A percentile compares a stretch with the other conserved stretches of the same genome.
Conservation (phyloP, 2,113 vertebrate genomes). For the Sardina pilchardus region DNA sequence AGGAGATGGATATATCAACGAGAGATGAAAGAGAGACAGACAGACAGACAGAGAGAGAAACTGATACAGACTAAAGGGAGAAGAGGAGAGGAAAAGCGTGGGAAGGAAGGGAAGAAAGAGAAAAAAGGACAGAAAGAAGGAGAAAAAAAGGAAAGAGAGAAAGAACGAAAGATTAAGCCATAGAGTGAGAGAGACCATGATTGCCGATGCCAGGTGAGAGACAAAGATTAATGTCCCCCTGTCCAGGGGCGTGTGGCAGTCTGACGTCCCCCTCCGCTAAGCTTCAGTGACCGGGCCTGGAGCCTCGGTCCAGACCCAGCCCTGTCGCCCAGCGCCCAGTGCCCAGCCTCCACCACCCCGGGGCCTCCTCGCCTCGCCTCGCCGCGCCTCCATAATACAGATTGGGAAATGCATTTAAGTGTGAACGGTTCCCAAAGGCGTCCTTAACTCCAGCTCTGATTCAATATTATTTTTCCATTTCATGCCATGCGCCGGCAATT, state of each 20-base stretch:
- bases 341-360: background rate
- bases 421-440: background rate
- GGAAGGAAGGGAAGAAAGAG: too few species aligned
- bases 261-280: background rate
- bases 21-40: constrained; percentile 22
- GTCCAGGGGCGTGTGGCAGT: background rate
- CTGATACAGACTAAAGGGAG: background rate
- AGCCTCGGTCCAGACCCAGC: background rate
- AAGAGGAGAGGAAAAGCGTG: background rate
- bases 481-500: background rate
- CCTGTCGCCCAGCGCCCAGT: background rate
- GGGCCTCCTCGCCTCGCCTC: background rate
- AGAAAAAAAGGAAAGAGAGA: background rate
- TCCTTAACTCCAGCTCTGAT: background rate
- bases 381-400: background rate
- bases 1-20: background rate
- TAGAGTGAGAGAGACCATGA: background rate
- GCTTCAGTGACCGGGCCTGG: background rate
- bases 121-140: background rate
- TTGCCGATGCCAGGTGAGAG: background rate
- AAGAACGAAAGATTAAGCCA: background rate
- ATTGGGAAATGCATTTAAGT: background rate
- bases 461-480: constrained; percentile 6
- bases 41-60: background rate
- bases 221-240: background rate